These are phyloP conservation scores for Coendou prehensilis DNA, from an alignment of 2,797 vertebrate species.

Conservation along the genomic window DNA sequence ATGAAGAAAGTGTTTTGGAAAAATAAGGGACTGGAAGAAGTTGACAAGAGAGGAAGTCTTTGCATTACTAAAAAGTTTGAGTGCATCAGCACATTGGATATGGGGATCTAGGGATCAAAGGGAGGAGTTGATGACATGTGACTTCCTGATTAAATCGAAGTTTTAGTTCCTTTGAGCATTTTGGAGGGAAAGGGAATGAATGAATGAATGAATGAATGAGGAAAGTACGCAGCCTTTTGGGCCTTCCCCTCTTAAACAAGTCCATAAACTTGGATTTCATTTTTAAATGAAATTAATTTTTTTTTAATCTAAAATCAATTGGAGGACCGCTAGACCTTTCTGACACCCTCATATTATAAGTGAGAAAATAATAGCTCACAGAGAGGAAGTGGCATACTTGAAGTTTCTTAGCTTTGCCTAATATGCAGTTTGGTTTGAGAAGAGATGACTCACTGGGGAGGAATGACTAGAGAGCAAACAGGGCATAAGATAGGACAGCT, in stretches of 20 bases:
- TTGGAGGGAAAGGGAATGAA: not conserved
- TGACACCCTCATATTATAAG: not conserved
- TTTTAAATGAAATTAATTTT: constrained; percentile 28
- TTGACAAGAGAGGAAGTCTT: not conserved
- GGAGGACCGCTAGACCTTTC: not conserved
- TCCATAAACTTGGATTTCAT: not conserved
- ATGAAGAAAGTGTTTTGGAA: constrained; percentile 4
- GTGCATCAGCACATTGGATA: not conserved
- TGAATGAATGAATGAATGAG: not conserved
- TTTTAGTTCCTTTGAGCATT: constrained; percentile 10
- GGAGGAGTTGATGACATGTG: not conserved
- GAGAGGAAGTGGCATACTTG: not conserved
- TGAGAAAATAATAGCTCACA: not conserved
- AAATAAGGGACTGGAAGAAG: not conserved
- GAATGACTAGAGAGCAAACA: not conserved
- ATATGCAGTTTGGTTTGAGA: not conserved
- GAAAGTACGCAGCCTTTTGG: not conserved
- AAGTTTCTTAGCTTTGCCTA: constrained; percentile 4
- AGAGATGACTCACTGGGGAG: not conserved
- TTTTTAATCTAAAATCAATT: not conserved
- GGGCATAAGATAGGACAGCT: not conserved
- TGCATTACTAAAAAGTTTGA: not conserved
- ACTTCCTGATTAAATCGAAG: not conserved
- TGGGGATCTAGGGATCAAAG: not conserved
- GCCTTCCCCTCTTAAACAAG: not conserved